Evolutionary conservation across 2,113 vertebrate species (phyloP), one percentile per base, ranked within the genome.

Genomic region (Poicephalus meyeri): DNA sequence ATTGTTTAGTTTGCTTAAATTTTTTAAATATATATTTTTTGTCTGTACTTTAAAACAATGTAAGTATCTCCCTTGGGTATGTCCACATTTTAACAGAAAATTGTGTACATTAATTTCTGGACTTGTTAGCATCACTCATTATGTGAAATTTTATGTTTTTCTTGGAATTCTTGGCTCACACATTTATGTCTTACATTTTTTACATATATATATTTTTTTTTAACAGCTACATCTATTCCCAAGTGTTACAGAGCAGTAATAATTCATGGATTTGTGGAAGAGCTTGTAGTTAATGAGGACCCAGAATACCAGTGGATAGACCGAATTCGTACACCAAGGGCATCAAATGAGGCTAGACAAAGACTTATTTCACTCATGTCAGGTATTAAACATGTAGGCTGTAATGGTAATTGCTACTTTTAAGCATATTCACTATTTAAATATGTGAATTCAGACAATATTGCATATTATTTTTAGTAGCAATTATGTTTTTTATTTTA

Each of bases 281-380:
- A 99, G 76, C 98, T 99, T 60, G 99, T 99, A 25, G 99, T 99
- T 55, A 99, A 99, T 53, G 99, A 99, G 97, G 99, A 99, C 93
- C 99, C 99, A 3, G 99, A 99, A 78, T 99, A 99, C 97, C 99
- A 99, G 52, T 99, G 99, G 99, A 99, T 99, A 73, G 99, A 99
- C 94, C 98, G 99, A 39, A 99, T 99, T 89, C 98, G 99, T 87
- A 99, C 99, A 29, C 99, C 99, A 3, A 98, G 99, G 31, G 99
- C 99, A 3, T 99, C 99, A 2, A 99, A 99, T 46, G 99, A 99
- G 91, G 99, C 99, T 42, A 98, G 99, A 24, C 99, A 99, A 96
- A 98, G 99, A 61, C 99, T 99, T 81, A 99, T 99, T 96, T 99
- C 99, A 5, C 98, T 99, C 44, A 99, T 99, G 99, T 99, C 99